Evolutionary conservation across 2,113 vertebrate genomes (phyloP), one percentile per base, ranked within the genome.

Genomic region (Corythaixoides concolor): DNA sequence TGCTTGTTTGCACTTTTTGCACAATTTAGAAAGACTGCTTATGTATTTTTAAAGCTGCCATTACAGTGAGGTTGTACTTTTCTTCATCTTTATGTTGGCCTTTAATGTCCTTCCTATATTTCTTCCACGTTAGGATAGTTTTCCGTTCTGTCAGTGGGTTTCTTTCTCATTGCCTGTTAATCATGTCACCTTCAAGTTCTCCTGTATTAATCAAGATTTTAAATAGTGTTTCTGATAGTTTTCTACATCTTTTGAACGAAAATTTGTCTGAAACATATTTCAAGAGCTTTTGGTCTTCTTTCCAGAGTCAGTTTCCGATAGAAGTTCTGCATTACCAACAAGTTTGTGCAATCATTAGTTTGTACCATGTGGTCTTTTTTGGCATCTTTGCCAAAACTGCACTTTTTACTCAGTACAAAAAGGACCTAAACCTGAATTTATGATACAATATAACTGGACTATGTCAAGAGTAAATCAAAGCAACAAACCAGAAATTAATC

Each of bases 361-460:
- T 66, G 32, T 50, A 52, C 45, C 5, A 2, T 19, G 23, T 60
- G 39, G 56, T 11, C 30, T 53, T 73, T 85, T 59, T 8, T 4
- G 2, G 37, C 30, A 1, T 32, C 89, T 94, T 86, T 75, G 24
- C 45, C 39, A 22, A 59, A 74, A 82, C 23, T 47, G 50, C 56
- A 27, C 27, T 58, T 83, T 83, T 73, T 39, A 60, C 22, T 87
- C 20, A 11, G 26, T 33, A 56, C 35, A 70, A 68, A 73, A 67
- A 70, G n/a, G 62, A n/a, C 39, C 50, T 50, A 58, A 43, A 59
- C 28, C 33, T 74, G 78, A 41, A 64, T 66, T 56, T 66, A 77
- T 18, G n/a, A 22, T 37, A 28, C 2, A 5, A 1, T 26, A 8
- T 67, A 13, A 17, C 32, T 0, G 0, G 39, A 18, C 19, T 43